phyloP scores from a whole-genome alignment of 2,888 invertebrate genomes.

The Heliothis peltigera region DNA sequence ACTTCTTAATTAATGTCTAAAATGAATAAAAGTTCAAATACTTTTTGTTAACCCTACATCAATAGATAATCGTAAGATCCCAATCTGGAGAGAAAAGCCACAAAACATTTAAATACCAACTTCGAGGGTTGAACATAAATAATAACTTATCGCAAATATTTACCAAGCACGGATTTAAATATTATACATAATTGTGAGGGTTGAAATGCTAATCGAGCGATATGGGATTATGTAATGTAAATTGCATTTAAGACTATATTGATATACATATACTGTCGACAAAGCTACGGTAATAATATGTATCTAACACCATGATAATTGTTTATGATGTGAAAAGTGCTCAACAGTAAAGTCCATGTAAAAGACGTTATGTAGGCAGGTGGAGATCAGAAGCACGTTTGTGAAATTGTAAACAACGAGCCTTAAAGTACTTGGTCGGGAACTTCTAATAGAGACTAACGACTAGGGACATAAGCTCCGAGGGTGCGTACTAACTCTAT shows the following conservation, averaged over 20 bases:
- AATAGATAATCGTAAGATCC: constrained; percentile 10
- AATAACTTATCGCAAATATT: constrained; percentile 2
- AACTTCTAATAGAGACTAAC: constrained; percentile 87
- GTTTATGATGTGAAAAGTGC: constrained; percentile 44
- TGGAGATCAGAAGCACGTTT: constrained; percentile 61
- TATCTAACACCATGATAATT: constrained; percentile 52
- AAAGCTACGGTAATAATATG: constrained; percentile 53
- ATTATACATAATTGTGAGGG: constrained; percentile 31
- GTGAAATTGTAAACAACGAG: constrained; percentile 78
- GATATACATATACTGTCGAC: constrained; percentile 40
- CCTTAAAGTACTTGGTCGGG: constrained; percentile 89
- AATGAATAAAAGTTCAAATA: constrained; percentile 4
- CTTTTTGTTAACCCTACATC: constrained; percentile 6
- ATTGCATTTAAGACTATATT: constrained; percentile 33
- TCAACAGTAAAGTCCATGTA: constrained; percentile 46
- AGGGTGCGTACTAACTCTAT: constrained; percentile 85
- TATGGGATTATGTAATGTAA: constrained; percentile 18
- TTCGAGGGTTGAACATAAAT: constrained; percentile 15
- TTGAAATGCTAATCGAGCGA: constrained; percentile 35
- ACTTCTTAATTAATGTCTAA: constrained; percentile 5
- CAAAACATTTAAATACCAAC: constrained; percentile 41
- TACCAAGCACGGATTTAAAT: constrained; percentile 30
- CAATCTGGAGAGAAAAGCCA: constrained; percentile 34
- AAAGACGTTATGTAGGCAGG: constrained; percentile 52
- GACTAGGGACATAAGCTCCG: constrained; percentile 88